Evolutionary conservation across 2,888 invertebrate species (phyloP), one percentile per base, ranked within the genome.

Genomic region (Resseliella maxima): DNA sequence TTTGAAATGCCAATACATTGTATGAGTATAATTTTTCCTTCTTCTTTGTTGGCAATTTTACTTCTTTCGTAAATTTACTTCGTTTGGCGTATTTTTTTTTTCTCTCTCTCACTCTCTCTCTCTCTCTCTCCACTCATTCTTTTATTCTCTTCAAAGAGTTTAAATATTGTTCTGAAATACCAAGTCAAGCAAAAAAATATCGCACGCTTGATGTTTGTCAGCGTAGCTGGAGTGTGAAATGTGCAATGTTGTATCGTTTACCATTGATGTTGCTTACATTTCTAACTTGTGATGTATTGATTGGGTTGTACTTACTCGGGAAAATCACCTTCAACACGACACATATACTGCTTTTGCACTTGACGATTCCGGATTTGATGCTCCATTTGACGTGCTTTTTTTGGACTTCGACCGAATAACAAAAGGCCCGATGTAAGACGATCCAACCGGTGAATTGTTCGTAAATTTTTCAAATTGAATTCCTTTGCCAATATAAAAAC

Each of bases 401-500:
- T 96, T 86, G 97, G 96, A 89, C 96, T 98, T 89, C 98, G 94
- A 0, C 98, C 98, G 91, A 99, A 97, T 81, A 99, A 93, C 86
- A 99, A 92, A 83, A 99, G 92, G 72, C 95, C 95, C 89, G 99
- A 99, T 64, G 99, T 99, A 90, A 99, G 93, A 90, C 99, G 94
- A 92, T 99, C 99, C 90, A 99, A 93, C 89, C 99, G 94, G 92
- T 99, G 98, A 89, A 98, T 96, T 88, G 97, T 98, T 90, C 98
- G 94, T 88, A 99, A 93, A 90, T 98, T 97, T 91, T 96, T 96
- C 92, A 97, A 92, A 92, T 97, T 97, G 91, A 98, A 96, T 92
- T 99, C 98, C 92, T 98, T 98, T 89, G 98, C 97, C 89, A 99
- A 93, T 89, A 99, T 98, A 91, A 97, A 98, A 86, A 97, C 96